Evolutionary conservation across 1,140 invertebrate species (phyloP), one percentile per base, ranked within the genome.

Genomic region (Halictus rubicundus): DNA sequence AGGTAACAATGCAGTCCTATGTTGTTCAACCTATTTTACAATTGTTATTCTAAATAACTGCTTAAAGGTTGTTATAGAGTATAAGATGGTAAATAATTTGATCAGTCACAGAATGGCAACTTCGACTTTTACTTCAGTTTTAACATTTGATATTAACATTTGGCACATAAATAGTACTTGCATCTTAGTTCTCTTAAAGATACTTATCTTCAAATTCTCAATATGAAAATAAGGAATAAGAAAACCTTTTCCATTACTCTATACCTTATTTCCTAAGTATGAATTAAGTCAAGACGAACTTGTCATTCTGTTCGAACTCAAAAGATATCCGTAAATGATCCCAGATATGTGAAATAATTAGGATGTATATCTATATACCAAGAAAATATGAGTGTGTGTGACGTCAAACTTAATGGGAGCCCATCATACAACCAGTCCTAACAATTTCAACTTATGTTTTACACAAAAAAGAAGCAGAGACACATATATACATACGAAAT

Each of bases 31-130:
- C 49, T 81, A 64, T 64, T 63, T 63, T 78, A 71, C 69, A 84
- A 32, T 77, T 65, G 32, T 61, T 74, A 66, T 64, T 81, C 49
- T 78, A 75, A 70, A 81, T 71, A 78, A 87, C 85, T 87, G 85
- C 84, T 87, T 87, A 87, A 87, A 87, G 87, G 72, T 83, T 87
- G 78, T 81, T 75, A 74, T 80, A 83, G 82, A 85, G 79, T 83
- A 78, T 65, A 78, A 80, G 19, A 70, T 86, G 57, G 79, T 87
- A 84, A 87, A 84, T 80, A 81, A 85, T 78, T 85, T 71, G 25
- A 78, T 83, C 66, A 71, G 71, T 82, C 63, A 85, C 52, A 86
- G 73, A 88, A 87, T 87, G 86, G 80, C 86, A 87, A 84, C 59
- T 82, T 82, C 54, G 69, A 83, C 54, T 81, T 65, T 71, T 49